Base-by-base conservation (phyloP, 2,888 invertebrate species). In the Loripinus fragilis region DNA sequence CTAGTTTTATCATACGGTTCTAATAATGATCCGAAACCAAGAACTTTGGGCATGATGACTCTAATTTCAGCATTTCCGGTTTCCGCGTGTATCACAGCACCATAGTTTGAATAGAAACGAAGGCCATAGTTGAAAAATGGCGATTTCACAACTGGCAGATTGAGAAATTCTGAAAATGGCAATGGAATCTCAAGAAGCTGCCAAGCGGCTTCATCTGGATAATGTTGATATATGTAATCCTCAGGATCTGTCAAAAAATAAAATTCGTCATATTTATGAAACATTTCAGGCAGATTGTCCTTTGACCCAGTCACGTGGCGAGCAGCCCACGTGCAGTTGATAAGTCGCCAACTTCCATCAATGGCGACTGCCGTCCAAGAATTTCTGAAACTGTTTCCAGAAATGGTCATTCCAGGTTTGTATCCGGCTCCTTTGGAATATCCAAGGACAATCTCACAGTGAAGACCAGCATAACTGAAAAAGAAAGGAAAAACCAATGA, bases 321-420 rank as follows among this genome's bases (percentile, higher is more conserved):
- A 0, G 99, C 99, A 1, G 99, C 99, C 99, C 99, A 99, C 94
- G 99, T 99, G 94, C 99, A 99, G 94, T 99, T 99, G 20, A 99
- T 98, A 94, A 99, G 98, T 74, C 99, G 95, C 99, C 99, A 99
- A 0, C 98, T 98, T 0, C 99, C 98, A 0, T 99, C 99, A 28
- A 99, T 98, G 94, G 97, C 98, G 7, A 99, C 99, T 0, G 99
- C 99, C 93, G 99, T 99, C 99, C 99, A 99, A 0, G 99, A 99
- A 95, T 99, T 99, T 33, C 99, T 95, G 95, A 99, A 99, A 17
- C 88, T 55, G 66, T 88, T 89, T 65, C 94, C 94, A 65, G 93
- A 93, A 80, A 94, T 93, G 20, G 90, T 89, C 90, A 94, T 92
- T 0, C 99, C 99, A 0, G 99, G 99, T 93, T 98, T 98, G 94